Percentiles rank a stretch among this genome's conserved stretches.
Conservation (phyloP, 2,888 invertebrate species). For the Eilema griseolum region DNA sequence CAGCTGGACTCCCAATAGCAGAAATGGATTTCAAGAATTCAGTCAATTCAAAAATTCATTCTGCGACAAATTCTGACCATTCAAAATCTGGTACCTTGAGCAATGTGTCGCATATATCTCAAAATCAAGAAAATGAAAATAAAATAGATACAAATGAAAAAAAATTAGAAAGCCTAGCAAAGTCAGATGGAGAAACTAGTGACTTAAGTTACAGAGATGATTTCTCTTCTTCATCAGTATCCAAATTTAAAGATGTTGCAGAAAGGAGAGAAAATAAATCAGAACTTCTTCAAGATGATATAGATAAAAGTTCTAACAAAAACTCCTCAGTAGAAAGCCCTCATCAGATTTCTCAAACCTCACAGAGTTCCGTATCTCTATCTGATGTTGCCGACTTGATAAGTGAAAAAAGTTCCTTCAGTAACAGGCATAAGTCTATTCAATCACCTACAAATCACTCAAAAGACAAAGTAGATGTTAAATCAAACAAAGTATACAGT, state of each 20-base stretch:
- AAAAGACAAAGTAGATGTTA: slow-evolving; percentile 53
- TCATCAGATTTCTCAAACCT: slow-evolving; percentile 69
- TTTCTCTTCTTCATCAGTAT: slow-evolving; percentile 68
- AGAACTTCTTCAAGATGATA: slow-evolving; percentile 45
- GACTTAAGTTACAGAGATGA: slow-evolving; percentile 80
- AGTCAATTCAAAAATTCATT: slow-evolving; percentile 19
- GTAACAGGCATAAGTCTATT: slow-evolving; percentile 53
- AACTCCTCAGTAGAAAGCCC: slow-evolving; percentile 59
- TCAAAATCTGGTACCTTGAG: slow-evolving; percentile 60
- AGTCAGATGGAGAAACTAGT: slow-evolving; percentile 67
- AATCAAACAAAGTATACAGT: slow-evolving; percentile 61
- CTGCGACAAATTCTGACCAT: slow-evolving; percentile 35
- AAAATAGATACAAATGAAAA: slow-evolving; percentile 51
- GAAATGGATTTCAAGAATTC: slow-evolving; percentile 44
- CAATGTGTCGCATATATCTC: slow-evolving; percentile 59
- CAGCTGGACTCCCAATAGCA: slow-evolving; percentile 64
- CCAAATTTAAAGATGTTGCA: slow-evolving; percentile 56
- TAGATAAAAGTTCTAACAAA: slow-evolving; percentile 54
- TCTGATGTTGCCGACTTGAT: slow-evolving; percentile 82
- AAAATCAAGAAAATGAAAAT: slow-evolving; percentile 56
- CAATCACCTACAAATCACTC: slow-evolving; percentile 47
- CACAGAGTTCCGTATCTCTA: slow-evolving; percentile 77
- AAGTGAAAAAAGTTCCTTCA: slow-evolving; percentile 72
- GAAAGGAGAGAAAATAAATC: slow-evolving; percentile 43
- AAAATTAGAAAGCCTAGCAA: slow-evolving; percentile 56